Percentiles rank a stretch among this genome's conserved stretches.
phyloP scores from a whole-genome alignment of 2,888 invertebrate species.

The Erebia epiphron region DNA sequence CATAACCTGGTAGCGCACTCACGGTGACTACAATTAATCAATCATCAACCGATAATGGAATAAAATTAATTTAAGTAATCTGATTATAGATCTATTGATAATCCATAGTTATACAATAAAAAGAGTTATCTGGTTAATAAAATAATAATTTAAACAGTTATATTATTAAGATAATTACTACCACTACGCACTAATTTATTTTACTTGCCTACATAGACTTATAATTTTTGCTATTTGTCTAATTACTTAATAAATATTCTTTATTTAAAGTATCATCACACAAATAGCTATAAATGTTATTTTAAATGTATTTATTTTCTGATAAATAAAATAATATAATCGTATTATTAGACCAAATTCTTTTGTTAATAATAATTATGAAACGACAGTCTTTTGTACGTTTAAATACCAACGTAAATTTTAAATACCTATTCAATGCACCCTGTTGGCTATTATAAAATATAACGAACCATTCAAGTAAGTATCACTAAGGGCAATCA shows the following conservation, averaged over 20 bases:
- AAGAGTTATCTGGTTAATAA: no score
- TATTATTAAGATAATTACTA: background rate
- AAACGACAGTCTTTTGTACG: background rate
- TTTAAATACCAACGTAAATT: background rate
- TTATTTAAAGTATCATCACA: constrained; percentile 1
- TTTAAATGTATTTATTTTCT: background rate
- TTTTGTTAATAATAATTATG: background rate
- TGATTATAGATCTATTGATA: constrained; percentile 6
- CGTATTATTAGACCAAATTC: background rate
- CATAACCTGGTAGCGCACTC: background rate
- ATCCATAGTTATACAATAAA: background rate
- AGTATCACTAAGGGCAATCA: constrained; percentile 28
- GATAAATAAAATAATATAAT: background rate
- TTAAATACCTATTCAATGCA: background rate
- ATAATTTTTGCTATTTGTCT: no score
- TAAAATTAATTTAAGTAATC: constrained; percentile 6
- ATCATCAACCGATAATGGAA: constrained; percentile 11
- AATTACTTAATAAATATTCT: constrained; percentile 4
- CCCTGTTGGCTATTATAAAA: no score
- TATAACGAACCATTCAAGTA: background rate
- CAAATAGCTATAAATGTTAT: background rate
- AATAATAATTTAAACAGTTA: background rate
- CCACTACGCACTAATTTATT: background rate
- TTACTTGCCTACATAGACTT: background rate
- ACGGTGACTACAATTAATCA: background rate